phyloP scores from a whole-genome alignment of 1,140 invertebrate genomes.

The Laupala kohalensis region DNA sequence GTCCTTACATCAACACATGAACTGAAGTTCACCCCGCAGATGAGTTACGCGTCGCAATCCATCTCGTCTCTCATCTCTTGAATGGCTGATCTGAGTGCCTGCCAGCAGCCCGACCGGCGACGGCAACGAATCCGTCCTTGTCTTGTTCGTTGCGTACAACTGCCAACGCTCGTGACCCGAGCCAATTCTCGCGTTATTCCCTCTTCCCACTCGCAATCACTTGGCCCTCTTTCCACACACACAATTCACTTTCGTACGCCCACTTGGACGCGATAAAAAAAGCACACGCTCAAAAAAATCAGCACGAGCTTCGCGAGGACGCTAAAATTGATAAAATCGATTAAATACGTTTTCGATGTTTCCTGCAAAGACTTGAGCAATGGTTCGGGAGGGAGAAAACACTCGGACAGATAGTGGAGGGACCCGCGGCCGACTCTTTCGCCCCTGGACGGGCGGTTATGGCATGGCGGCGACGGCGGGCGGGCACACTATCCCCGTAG shows the following conservation, averaged over 20 bases:
- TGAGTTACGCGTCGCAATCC: no score
- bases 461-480: background rate
- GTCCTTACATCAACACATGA: no score
- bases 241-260: background rate
- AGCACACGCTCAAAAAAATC: background rate
- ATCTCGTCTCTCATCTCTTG: no score
- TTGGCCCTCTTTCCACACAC: background rate
- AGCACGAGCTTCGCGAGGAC: background rate
- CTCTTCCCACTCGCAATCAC: background rate
- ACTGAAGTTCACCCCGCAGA: no score
- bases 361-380: background rate
- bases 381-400: background rate
- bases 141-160: no score
- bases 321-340: background rate
- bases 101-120: no score
- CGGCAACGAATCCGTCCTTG: no score
- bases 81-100: no score
- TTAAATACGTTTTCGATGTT: background rate
- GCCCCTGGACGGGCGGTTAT: no score
- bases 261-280: background rate
- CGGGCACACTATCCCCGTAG: background rate
- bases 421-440: no score
- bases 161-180: background rate
- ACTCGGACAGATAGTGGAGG: no score
- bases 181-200: background rate